Conservation (phyloP, 2,888 invertebrate species). For the Tenthredo livida region DNA sequence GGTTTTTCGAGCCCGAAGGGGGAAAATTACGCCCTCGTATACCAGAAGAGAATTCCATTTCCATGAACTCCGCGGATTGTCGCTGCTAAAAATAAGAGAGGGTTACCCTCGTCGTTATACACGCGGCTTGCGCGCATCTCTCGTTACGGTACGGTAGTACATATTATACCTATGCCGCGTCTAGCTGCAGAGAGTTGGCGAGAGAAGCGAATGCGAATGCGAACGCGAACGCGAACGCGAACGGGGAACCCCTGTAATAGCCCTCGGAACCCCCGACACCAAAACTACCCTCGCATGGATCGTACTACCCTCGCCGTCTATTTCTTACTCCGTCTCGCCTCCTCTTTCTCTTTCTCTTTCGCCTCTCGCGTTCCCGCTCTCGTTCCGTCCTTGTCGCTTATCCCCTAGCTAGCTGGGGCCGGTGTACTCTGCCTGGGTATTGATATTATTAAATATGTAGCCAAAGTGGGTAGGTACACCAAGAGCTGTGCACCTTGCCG, state of each 20-base stretch:
- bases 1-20: neutral
- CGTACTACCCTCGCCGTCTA: slow-evolving; percentile 4
- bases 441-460: slow-evolving; percentile 49
- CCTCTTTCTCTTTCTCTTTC: neutral
- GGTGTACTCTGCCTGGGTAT: slow-evolving; percentile 33
- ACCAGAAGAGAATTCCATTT: neutral
- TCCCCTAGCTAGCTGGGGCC: slow-evolving; percentile 22
- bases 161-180: neutral
- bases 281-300: slow-evolving; percentile 47
- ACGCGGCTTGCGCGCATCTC: neutral
- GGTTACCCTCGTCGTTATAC: neutral
- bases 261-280: slow-evolving; percentile 29
- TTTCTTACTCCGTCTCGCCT: slow-evolving; percentile 18
- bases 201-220: neutral
- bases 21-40: neutral
- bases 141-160: neutral
- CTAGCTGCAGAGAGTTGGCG: neutral
- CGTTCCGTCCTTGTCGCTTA: slow-evolving; percentile 9
- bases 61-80: slow-evolving; percentile 16
- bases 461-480: slow-evolving; percentile 33
- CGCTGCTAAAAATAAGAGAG: slow-evolving; percentile 15
- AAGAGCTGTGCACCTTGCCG: slow-evolving; percentile 40
- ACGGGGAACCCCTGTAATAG: slow-evolving; percentile 51
- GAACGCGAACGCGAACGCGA: slow-evolving; percentile 8
- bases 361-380: neutral